Conservation (phyloP, 2,797 vertebrate species). For the Arctocebus calabarensis region DNA sequence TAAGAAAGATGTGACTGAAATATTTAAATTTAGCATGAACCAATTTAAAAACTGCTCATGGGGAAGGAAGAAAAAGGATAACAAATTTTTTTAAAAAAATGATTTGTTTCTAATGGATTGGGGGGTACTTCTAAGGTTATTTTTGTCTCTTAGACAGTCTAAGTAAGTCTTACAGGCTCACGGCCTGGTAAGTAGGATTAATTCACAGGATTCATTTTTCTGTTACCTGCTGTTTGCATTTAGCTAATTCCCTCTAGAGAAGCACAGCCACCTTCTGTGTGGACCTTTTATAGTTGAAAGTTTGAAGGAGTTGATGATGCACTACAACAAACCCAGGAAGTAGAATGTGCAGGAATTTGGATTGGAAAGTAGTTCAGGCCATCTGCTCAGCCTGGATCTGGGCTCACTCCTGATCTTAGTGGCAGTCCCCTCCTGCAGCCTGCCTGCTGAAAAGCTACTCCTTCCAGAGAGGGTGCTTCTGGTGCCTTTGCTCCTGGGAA, state of each 20-base stretch:
- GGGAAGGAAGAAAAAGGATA: neutral
- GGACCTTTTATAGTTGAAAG: neutral
- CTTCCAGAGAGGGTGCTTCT: neutral
- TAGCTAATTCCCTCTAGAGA: conserved; percentile 24
- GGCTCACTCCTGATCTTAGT: neutral
- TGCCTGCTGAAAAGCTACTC: conserved; percentile 29
- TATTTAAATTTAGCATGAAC: neutral
- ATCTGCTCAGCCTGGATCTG: conserved; percentile 46
- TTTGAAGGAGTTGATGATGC: conserved; percentile 17
- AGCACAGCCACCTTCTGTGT: neutral
- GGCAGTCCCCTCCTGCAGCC: neutral
- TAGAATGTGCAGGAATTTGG: conserved; percentile 51
- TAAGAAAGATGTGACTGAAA: neutral
- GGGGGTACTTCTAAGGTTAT: neutral
- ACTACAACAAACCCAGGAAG: conserved; percentile 14
- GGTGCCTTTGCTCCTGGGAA: neutral
- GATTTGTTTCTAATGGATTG: neutral
- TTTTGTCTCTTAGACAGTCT: conserved; percentile 13
- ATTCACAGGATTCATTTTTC: conserved; percentile 41
- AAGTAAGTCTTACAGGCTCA: conserved; percentile 11
- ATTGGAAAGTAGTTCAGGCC: conserved; percentile 55
- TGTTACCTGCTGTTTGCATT: conserved; percentile 52
- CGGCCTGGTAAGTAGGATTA: conserved; percentile 30
- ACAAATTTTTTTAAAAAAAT: neutral
- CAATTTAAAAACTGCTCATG: neutral